Evolutionary conservation across 2,888 invertebrate genomes (phyloP).

Genomic region (Torymus auratus): DNA sequence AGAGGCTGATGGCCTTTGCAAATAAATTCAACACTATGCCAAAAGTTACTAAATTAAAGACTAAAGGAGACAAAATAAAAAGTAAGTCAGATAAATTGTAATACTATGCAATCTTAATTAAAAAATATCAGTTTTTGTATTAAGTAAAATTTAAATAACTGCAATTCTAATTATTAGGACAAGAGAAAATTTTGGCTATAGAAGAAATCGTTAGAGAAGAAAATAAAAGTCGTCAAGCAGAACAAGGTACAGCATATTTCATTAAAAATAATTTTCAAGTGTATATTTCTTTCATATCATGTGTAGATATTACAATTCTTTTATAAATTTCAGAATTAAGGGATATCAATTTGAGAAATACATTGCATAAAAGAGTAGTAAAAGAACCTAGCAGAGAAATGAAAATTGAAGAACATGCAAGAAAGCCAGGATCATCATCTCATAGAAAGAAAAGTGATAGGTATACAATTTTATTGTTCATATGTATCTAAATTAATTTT

Average conservation of each 20-base stretch:
- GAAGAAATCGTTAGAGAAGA: constrained; percentile 75
- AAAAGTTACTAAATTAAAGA: constrained; percentile 66
- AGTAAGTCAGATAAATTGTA: constrained; percentile 39
- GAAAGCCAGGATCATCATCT: constrained; percentile 48
- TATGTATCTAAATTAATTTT: constrained; percentile 14
- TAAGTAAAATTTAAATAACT: constrained; percentile 11
- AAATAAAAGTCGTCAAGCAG: constrained; percentile 68
- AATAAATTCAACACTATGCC: constrained; percentile 70
- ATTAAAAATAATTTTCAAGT: constrained; percentile 9
- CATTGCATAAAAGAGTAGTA: constrained; percentile 60
- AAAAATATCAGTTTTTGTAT: constrained; percentile 19
- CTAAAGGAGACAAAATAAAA: constrained; percentile 59
- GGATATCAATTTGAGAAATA: constrained; percentile 49
- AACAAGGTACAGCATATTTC: constrained; percentile 57
- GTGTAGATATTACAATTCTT: constrained; percentile 16
- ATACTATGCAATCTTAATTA: constrained; percentile 15
- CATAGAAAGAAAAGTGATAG: constrained; percentile 53
- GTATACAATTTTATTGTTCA: constrained; percentile 31
- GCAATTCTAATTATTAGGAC: constrained; percentile 56
- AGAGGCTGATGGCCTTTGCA: constrained; percentile 75
- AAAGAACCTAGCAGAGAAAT: constrained; percentile 63
- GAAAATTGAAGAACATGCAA: constrained; percentile 60
- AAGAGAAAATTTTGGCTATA: constrained; percentile 73
- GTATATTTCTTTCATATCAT: not conserved
- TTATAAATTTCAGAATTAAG: constrained; percentile 42